Conservation (phyloP, 64 coral and sea anemone genomes). For the Acropora tenuis region DNA sequence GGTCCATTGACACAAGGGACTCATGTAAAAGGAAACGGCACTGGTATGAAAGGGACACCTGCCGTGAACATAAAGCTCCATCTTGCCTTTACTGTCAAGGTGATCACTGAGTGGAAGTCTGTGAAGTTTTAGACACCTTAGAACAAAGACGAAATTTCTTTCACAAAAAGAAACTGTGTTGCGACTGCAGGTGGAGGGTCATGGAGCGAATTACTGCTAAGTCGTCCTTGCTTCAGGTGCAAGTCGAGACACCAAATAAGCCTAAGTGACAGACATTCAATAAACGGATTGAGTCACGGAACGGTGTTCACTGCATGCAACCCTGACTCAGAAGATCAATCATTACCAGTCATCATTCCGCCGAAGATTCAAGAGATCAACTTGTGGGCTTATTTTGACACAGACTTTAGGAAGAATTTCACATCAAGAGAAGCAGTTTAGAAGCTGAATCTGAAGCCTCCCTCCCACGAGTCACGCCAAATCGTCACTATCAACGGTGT, state of each 20-base stretch:
- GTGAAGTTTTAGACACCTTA: slow-evolving; percentile 53
- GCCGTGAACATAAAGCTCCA: slow-evolving; percentile 1
- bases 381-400: slow-evolving; percentile 77
- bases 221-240: slow-evolving; percentile 55
- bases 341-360: slow-evolving; percentile 58
- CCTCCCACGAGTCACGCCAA: slow-evolving; percentile 31
- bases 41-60: slow-evolving; percentile 6
- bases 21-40: slow-evolving; percentile 27
- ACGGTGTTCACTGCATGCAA: slow-evolving; percentile 53
- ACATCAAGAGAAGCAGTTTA: slow-evolving; percentile 45
- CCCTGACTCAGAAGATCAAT: slow-evolving; percentile 40
- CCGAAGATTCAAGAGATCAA: slow-evolving; percentile 32
- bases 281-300: neutral
- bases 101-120: slow-evolving; percentile 32
- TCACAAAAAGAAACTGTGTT: slow-evolving; percentile 46
- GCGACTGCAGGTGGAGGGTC: slow-evolving; percentile 57
- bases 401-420: slow-evolving; percentile 70
- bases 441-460: slow-evolving; percentile 45
- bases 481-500: slow-evolving; percentile 60
- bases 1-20: neutral
- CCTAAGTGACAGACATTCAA: slow-evolving; percentile 46
- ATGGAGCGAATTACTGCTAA: slow-evolving; percentile 55
- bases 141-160: slow-evolving; percentile 58
- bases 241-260: slow-evolving; percentile 73
- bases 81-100: slow-evolving; percentile 58